Evolutionary conservation across 2,113 vertebrate genomes (phyloP).

Genomic region (Anarhynchus alexandrinus): DNA sequence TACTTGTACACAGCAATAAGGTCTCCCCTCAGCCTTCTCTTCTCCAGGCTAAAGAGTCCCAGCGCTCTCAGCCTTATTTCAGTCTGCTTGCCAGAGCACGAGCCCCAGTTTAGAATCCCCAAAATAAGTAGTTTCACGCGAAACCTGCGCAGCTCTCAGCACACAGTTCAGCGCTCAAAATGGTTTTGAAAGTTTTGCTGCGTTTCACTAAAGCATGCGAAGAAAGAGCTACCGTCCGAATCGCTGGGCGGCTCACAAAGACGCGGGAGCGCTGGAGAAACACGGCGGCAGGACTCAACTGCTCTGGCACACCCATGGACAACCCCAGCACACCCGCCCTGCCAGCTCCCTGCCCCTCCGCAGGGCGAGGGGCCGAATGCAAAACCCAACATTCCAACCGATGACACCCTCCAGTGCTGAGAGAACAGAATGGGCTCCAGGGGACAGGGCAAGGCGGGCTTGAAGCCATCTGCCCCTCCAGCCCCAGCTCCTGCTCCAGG

Average conservation of each 20-base stretch:
- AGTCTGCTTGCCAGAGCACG: background rate
- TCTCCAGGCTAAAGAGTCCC: too few species aligned
- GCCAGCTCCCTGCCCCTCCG: background rate
- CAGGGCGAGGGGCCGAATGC: background rate
- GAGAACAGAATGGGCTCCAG: slow-evolving; percentile 40
- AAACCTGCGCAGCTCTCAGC: background rate
- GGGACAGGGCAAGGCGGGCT: background rate
- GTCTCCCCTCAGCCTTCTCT: too few species aligned
- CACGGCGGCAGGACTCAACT: background rate
- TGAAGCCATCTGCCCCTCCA: background rate
- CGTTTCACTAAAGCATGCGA: background rate
- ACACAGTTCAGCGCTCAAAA: background rate
- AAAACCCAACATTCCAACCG: background rate
- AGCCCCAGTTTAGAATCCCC: background rate
- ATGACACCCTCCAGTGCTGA: background rate
- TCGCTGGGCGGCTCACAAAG: background rate
- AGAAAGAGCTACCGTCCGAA: background rate
- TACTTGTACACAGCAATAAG: too few species aligned
- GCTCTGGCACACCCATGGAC: background rate
- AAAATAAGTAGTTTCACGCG: background rate
- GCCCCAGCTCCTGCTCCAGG: background rate
- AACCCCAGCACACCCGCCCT: background rate
- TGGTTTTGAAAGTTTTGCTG: background rate
- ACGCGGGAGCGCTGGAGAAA: background rate
- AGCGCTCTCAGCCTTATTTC: too few species aligned